phyloP scores from a whole-genome alignment of 1,140 invertebrate species.

The Drosophila seguyi region DNA sequence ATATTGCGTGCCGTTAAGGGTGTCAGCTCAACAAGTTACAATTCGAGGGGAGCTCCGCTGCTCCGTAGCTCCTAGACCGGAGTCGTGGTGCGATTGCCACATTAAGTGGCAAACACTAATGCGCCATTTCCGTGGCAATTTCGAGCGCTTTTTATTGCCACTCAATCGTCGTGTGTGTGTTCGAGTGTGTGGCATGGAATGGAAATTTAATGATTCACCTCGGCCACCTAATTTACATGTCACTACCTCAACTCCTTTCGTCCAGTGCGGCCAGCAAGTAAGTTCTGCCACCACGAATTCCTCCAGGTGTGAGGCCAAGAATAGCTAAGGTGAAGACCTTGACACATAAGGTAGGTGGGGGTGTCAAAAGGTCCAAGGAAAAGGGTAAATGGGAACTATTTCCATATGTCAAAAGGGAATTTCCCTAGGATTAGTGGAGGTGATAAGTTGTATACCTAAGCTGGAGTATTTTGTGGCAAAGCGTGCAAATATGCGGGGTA shows the following conservation, averaged over 20 bases:
- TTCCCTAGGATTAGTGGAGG: background rate
- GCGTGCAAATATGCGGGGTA: background rate
- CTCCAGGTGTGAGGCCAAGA: conserved; percentile 40
- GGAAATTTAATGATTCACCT: conserved; percentile 50
- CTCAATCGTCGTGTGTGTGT: conserved; percentile 20
- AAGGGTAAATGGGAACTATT: conserved; percentile 5
- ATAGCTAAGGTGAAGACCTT: conserved; percentile 32
- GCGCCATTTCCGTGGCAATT: conserved; percentile 78
- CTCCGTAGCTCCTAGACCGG: background rate
- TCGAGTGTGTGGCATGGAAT: conserved; percentile 12
- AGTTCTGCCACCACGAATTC: conserved; percentile 22
- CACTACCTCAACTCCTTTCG: conserved; percentile 19
- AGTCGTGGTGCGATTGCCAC: conserved; percentile 36
- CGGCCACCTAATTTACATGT: conserved; percentile 60
- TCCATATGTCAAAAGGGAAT: conserved; percentile 2
- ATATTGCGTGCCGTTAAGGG: conserved; percentile 71
- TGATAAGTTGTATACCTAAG: background rate
- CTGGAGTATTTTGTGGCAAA: background rate
- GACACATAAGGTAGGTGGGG: conserved; percentile 34
- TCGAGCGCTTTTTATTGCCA: conserved; percentile 68
- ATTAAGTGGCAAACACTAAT: conserved; percentile 79
- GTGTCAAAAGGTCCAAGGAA: background rate
- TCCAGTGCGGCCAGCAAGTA: background rate
- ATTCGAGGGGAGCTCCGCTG: background rate
- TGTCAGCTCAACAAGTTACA: conserved; percentile 71